A percentile compares a stretch with the other conserved stretches of the same genome.
Conservation (phyloP, 2,113 vertebrate species). For the Ahaetulla prasina region DNA sequence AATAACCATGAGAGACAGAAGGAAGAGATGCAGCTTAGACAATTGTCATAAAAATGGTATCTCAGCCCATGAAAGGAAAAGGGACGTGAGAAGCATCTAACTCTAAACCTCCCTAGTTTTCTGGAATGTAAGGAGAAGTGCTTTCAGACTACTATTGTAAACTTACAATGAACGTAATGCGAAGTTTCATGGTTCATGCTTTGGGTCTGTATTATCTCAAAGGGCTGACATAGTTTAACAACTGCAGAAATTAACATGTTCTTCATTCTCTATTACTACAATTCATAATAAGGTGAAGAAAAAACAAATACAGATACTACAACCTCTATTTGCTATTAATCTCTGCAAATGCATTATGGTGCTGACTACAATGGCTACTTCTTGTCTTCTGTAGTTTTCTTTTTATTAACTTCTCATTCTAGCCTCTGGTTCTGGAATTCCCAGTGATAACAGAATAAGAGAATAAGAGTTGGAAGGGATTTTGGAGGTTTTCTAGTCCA, state of each 20-base stretch:
- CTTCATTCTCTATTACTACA: neutral
- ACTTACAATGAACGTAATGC: neutral
- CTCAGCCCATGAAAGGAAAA: neutral
- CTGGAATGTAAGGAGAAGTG: neutral
- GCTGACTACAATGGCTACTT: neutral
- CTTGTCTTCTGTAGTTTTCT: neutral
- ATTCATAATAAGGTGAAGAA: neutral
- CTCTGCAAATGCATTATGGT: neutral
- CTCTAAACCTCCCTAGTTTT: neutral
- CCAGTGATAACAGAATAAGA: neutral
- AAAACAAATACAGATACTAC: neutral
- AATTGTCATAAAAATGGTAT: neutral
- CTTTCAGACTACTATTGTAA: neutral
- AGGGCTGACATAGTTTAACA: neutral
- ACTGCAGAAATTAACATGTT: neutral
- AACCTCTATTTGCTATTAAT: neutral
- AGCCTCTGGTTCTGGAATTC: neutral
- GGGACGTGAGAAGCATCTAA: neutral
- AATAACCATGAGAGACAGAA: neutral
- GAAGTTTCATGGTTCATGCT: neutral
- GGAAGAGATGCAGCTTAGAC: neutral
- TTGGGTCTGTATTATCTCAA: neutral
- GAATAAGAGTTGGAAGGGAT: too few species aligned
- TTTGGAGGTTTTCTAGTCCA: too few species aligned
- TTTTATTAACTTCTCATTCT: neutral